Percentiles rank a stretch among this genome's conserved stretches.
Evolutionary conservation across 1,140 invertebrate species (phyloP).

Genomic region (Meloidogyne chitwoodi): DNA sequence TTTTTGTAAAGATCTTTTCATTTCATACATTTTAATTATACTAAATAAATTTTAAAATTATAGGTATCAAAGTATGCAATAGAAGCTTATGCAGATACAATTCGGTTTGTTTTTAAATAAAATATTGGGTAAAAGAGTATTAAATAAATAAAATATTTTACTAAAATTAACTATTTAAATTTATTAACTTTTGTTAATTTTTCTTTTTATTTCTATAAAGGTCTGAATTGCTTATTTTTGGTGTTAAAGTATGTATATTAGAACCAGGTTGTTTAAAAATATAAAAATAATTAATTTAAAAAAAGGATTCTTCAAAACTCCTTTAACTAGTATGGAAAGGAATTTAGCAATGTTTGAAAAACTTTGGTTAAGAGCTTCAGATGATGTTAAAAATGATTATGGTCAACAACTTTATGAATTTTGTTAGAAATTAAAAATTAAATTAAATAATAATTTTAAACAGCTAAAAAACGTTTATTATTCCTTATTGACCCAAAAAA

Average conservation of each 20-base stretch:
- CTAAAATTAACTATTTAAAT: too few relatives aligned
- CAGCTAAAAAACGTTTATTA: background rate
- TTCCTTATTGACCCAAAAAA: constrained; percentile 3
- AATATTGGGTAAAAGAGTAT: too few relatives aligned
- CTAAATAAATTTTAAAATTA: background rate
- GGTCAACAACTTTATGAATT: constrained; percentile 9
- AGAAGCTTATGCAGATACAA: constrained; percentile 29
- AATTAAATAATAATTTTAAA: background rate
- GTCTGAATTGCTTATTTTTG: constrained; percentile 5
- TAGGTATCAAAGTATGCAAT: constrained; percentile 31
- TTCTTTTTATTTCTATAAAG: background rate
- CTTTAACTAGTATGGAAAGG: constrained; percentile 7
- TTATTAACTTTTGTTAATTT: background rate
- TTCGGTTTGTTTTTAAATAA: constrained; percentile 4
- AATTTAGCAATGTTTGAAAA: constrained; percentile 9
- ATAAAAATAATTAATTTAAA: background rate
- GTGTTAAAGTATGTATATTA: constrained; percentile 15
- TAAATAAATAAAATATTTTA: too few relatives aligned
- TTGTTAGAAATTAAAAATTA: background rate
- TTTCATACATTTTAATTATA: too few relatives aligned
- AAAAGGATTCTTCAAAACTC: constrained; percentile 17
- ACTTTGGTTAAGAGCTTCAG: constrained; percentile 9
- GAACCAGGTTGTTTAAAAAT: constrained; percentile 8
- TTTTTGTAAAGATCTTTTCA: too few relatives aligned
- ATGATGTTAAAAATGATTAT: background rate